Conservation (phyloP, 2,888 invertebrate species). For the Oegoconia quadripuncta region DNA sequence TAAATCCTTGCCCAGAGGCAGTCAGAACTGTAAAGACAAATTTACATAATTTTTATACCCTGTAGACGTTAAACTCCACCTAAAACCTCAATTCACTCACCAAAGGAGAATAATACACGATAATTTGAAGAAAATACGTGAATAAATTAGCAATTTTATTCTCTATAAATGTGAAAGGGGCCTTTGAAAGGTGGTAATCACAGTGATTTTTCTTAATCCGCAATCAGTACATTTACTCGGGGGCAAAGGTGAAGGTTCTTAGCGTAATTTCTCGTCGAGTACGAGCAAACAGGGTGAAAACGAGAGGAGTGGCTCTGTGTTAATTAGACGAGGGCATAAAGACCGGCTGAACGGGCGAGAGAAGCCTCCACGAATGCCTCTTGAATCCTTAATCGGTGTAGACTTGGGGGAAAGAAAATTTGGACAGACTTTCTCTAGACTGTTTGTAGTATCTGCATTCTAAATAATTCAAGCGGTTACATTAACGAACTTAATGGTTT, state of each 20-base stretch:
- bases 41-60: too few species aligned
- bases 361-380: constrained; percentile 39
- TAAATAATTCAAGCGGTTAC: not conserved
- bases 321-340: constrained; percentile 48
- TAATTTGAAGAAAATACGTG: constrained; percentile 25
- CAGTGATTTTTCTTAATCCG: constrained; percentile 38
- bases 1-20: too few species aligned
- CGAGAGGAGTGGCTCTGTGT: constrained; percentile 46
- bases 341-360: constrained; percentile 14
- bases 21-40: too few species aligned
- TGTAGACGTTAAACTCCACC: too few species aligned
- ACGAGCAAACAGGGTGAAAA: constrained; percentile 54
- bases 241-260: constrained; percentile 26
- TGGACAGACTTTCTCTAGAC: constrained; percentile 1
- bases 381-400: constrained; percentile 62
- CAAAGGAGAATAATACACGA: too few species aligned
- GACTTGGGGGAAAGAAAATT: constrained; percentile 26
- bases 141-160: constrained; percentile 29
- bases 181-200: constrained; percentile 16
- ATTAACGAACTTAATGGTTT: not conserved
- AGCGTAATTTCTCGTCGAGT: constrained; percentile 45
- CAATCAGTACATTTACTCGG: constrained; percentile 31
- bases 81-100: too few species aligned
- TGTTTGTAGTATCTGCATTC: not conserved
- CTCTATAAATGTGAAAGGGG: constrained; percentile 11